A percentile compares a stretch with the other conserved stretches of the same genome.
Conservation (phyloP, 1,140 invertebrate genomes). For the Nasonia vitripennis region DNA sequence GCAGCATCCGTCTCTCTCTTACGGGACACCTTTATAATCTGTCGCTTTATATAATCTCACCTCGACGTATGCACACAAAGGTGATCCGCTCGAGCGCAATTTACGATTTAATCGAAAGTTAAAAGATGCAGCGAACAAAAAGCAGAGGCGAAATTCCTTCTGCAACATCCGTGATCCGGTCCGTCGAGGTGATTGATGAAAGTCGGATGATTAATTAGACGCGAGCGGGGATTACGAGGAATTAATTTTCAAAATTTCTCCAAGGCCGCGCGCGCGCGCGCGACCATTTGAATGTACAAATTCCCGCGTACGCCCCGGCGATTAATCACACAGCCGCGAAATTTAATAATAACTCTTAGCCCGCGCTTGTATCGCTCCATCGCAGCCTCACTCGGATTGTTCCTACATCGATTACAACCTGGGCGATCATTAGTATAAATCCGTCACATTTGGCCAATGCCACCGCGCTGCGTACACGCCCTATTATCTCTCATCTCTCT, state of each 20-base stretch:
- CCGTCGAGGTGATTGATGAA: not conserved
- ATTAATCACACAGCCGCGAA: not conserved
- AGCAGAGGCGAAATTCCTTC: not conserved
- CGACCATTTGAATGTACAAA: not conserved
- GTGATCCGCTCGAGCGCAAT: not conserved
- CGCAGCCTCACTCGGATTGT: too few relatives aligned
- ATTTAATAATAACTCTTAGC: not conserved
- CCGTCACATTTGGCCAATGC: not conserved
- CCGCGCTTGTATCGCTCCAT: not conserved
- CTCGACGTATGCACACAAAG: not conserved
- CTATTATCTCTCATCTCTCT: not conserved
- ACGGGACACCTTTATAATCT: not conserved
- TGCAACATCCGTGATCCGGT: not conserved
- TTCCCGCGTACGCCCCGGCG: too few relatives aligned
- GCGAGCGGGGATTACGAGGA: not conserved
- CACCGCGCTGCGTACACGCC: too few relatives aligned
- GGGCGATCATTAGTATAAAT: not conserved
- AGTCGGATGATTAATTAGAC: not conserved
- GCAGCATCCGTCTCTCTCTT: not conserved
- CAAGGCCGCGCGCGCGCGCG: too few relatives aligned
- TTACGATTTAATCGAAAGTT: not conserved
- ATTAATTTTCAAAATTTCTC: constrained; percentile 1
- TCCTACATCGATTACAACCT: not conserved
- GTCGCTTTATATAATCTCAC: not conserved
- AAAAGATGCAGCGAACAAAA: not conserved